Evolutionary conservation across 2,888 invertebrate species (phyloP).

Genomic region (Drepana falcataria): DNA sequence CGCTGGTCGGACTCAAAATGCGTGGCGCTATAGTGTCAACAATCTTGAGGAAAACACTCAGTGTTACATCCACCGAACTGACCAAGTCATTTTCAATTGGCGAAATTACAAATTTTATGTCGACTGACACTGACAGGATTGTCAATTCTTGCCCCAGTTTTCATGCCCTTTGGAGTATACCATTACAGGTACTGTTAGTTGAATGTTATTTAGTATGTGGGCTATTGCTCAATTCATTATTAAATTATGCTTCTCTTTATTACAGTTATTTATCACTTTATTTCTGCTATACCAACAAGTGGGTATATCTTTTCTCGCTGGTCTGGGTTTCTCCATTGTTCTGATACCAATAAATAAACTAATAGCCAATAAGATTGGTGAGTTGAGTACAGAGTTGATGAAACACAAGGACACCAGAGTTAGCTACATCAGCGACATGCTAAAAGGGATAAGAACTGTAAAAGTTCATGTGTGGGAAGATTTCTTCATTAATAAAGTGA

Average conservation of each 20-base stretch:
- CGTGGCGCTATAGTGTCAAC: conserved; percentile 90
- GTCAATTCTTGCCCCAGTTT: conserved; percentile 97
- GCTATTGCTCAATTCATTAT: too few species aligned
- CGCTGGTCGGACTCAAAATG: conserved; percentile 90
- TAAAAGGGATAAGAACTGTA: conserved; percentile 92
- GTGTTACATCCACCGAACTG: conserved; percentile 66
- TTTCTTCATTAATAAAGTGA: conserved; percentile 85
- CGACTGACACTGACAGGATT: conserved; percentile 96
- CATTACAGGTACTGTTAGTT: conserved; percentile 83
- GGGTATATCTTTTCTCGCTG: conserved; percentile 94
- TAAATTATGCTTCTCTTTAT: conserved; percentile 16
- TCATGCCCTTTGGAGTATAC: conserved; percentile 98
- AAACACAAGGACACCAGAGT: conserved; percentile 93
- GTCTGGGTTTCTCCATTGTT: conserved; percentile 89
- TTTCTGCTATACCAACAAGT: conserved; percentile 92
- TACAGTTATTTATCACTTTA: conserved; percentile 87
- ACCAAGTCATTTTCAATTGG: conserved; percentile 81
- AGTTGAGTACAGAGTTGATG: conserved; percentile 93
- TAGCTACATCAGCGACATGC: conserved; percentile 90
- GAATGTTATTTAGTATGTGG: too few species aligned
- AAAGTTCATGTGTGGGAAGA: conserved; percentile 97
- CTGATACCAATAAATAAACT: conserved; percentile 95
- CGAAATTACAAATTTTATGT: conserved; percentile 97
- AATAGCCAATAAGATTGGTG: conserved; percentile 92
- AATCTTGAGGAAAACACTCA: conserved; percentile 77